Percentiles rank a stretch among this genome's conserved stretches.
Conservation (phyloP, 2,113 vertebrate genomes). For the Phodopus roborovskii region DNA sequence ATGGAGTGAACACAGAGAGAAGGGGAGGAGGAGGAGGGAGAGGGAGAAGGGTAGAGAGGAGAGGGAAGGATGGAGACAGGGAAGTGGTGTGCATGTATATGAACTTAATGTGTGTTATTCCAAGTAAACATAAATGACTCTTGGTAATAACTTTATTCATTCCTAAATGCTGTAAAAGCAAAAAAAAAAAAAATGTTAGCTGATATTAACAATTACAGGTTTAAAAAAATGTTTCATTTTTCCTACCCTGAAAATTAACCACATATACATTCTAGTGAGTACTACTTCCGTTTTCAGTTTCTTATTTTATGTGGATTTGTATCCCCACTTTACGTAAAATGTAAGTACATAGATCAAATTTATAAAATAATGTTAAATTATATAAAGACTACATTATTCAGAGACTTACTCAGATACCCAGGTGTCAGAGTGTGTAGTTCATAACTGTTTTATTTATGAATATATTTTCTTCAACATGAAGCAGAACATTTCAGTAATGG, state of each 20-base stretch:
- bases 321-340: background rate
- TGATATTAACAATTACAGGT: background rate
- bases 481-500: background rate
- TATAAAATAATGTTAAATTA: slow-evolving; percentile 15
- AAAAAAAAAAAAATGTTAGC: slow-evolving; percentile 21
- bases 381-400: slow-evolving; percentile 5
- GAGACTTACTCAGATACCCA: background rate
- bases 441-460: slow-evolving; percentile 29
- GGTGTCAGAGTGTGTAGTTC: background rate
- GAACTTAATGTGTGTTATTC: background rate
- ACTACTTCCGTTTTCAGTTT: background rate
- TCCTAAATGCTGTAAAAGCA: background rate
- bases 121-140: background rate
- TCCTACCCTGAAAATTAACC: background rate
- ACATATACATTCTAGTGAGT: background rate
- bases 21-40: background rate
- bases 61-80: background rate
- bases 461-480: background rate
- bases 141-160: background rate
- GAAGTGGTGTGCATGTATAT: no score
- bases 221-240: background rate
- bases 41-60: background rate
- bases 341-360: background rate
- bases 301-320: background rate
- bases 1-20: background rate